Evolutionary conservation across 2,888 invertebrate genomes (phyloP).

Genomic region (Ichneumoninae sp.): DNA sequence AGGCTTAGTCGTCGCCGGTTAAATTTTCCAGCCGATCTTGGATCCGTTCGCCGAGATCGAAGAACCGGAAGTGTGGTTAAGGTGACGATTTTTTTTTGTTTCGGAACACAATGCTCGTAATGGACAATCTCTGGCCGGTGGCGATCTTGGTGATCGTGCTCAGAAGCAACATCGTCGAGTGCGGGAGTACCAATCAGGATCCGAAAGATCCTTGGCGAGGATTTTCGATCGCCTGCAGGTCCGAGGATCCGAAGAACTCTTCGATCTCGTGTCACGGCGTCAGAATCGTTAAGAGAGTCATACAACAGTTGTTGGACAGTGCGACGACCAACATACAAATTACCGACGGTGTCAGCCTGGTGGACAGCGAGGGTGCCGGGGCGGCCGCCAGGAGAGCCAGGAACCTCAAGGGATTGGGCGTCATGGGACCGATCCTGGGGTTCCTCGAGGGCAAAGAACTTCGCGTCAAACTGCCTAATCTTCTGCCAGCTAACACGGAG

Average conservation of each 20-base stretch:
- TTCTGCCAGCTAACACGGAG: slow-evolving; percentile 89
- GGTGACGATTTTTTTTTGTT: background rate
- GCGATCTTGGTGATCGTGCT: slow-evolving; percentile 62
- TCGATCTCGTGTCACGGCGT: slow-evolving; percentile 85
- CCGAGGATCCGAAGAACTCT: slow-evolving; percentile 77
- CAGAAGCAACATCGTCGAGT: slow-evolving; percentile 42
- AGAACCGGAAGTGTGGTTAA: background rate
- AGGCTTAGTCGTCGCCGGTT: slow-evolving; percentile 72
- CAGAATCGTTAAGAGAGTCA: slow-evolving; percentile 85
- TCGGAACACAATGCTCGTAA: slow-evolving; percentile 39
- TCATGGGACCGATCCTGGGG: slow-evolving; percentile 87
- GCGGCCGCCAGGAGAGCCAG: slow-evolving; percentile 84
- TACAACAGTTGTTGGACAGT: slow-evolving; percentile 85
- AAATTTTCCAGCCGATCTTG: slow-evolving; percentile 17
- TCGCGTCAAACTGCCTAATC: slow-evolving; percentile 89
- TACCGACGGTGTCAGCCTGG: slow-evolving; percentile 88
- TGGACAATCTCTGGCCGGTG: slow-evolving; percentile 50
- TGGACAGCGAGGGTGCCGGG: slow-evolving; percentile 85
- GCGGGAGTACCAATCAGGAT: slow-evolving; percentile 50
- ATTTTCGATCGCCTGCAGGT: slow-evolving; percentile 71
- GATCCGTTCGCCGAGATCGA: background rate
- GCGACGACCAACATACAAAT: slow-evolving; percentile 86
- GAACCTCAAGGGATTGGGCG: slow-evolving; percentile 82
- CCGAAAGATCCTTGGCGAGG: slow-evolving; percentile 62
- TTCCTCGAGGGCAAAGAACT: slow-evolving; percentile 91